A percentile compares a stretch with the other conserved stretches of the same genome.
Evolutionary conservation across 2,113 vertebrate genomes (phyloP).

Genomic region (Malurus melanocephalus): DNA sequence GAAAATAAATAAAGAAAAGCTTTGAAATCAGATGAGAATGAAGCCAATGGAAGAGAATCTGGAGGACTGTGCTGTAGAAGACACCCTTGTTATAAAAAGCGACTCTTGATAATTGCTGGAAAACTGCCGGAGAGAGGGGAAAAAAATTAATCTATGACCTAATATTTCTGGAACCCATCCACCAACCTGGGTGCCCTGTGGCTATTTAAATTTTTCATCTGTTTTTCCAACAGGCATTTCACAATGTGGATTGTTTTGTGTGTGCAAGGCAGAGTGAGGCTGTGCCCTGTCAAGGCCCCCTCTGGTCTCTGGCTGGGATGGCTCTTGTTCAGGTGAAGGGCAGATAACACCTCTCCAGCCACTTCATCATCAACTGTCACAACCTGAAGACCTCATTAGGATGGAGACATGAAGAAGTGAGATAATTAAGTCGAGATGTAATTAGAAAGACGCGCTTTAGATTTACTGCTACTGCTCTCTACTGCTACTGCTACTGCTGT

Average conservation of each 20-base stretch:
- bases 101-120: conserved; percentile 66
- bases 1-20: not conserved
- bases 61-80: conserved; percentile 17
- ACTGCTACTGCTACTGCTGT: not conserved
- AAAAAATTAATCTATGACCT: conserved; percentile 54
- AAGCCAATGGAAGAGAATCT: conserved; percentile 34
- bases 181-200: conserved; percentile 53
- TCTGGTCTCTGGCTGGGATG: not conserved
- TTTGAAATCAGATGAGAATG: not conserved
- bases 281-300: not conserved
- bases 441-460: not conserved
- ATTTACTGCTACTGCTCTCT: not conserved
- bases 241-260: conserved; percentile 33
- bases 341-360: conserved; percentile 15
- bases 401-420: not conserved
- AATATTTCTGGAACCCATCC: conserved; percentile 66
- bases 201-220: conserved; percentile 59
- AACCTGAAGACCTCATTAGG: conserved; percentile 11
- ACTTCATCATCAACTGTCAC: not conserved
- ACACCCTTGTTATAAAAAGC: conserved; percentile 47
- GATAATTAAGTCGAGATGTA: not conserved
- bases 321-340: not conserved
- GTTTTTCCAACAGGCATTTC: conserved; percentile 62
- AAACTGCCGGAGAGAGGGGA: conserved; percentile 5
- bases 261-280: not conserved